phyloP scores from a whole-genome alignment of 2,113 vertebrate genomes.

The Prolemur simus region DNA sequence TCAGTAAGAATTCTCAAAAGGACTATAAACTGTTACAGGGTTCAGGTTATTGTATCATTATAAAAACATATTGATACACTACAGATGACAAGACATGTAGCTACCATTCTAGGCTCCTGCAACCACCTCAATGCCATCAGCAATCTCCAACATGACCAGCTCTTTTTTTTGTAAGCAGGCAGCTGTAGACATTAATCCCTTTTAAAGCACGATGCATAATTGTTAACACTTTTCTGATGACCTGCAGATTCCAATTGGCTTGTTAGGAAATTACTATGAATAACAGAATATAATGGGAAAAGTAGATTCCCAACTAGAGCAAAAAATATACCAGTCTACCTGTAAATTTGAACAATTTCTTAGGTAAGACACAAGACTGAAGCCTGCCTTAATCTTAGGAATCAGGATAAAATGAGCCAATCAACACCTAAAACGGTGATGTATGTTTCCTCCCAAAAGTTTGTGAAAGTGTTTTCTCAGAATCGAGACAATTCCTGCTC shows the following conservation, averaged over 20 bases:
- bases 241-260: background rate
- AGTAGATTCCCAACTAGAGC: background rate
- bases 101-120: slow-evolving; percentile 65
- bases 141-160: slow-evolving; percentile 67
- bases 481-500: background rate
- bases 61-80: slow-evolving; percentile 85
- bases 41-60: slow-evolving; percentile 88
- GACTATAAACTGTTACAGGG: slow-evolving; percentile 85
- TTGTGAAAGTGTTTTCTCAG: background rate
- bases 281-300: background rate
- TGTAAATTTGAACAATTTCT: background rate
- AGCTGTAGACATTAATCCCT: slow-evolving; percentile 58
- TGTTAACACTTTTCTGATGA: slow-evolving; percentile 41
- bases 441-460: background rate
- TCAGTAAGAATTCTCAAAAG: slow-evolving; percentile 87
- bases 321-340: background rate
- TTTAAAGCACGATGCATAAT: slow-evolving; percentile 35
- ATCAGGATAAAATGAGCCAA: background rate
- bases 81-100: slow-evolving; percentile 80
- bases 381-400: background rate
- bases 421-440: background rate
- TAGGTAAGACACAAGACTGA: background rate
- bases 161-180: slow-evolving; percentile 35
- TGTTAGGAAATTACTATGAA: background rate
- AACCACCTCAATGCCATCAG: slow-evolving; percentile 63